Base-by-base conservation (phyloP, 2,888 invertebrate genomes). In the Epiblema foenella region DNA sequence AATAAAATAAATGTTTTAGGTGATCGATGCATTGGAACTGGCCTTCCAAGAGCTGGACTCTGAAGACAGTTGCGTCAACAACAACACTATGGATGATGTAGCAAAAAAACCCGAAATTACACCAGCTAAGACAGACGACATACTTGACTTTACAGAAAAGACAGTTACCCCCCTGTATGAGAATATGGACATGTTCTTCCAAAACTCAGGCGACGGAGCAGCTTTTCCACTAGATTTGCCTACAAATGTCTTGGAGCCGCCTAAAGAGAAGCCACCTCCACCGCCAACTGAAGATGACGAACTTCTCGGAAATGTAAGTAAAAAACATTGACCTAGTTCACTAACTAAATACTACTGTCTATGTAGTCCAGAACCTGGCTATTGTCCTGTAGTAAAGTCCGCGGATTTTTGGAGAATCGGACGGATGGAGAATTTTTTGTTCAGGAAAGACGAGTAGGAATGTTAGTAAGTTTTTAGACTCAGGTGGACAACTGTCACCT, bases 181-280 rank as follows among this genome's bases (percentile, higher is more conserved):
- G 78, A 95, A 95, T 76, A 94, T 95, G 62, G 94, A 95, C 73
- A 90, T 95, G 73, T 94, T 95, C 80, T 94, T 94, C 74, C 88
- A 90, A 77, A 90, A 87, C 65, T 76, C 81, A 42, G 85, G 87
- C 39, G 84, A 84, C 9, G 78, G 79, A 1, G 84, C 78, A 66
- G 89, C 90, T 0, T 95, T 95, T 77, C 94, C 93, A 3, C 82
- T 95, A 79, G 95, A 95, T 74, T 88, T 95, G 76, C 94, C 95
- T 0, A 88, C 94, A 8, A 94, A 94, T 81, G 91, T 88, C 52
- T 76, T 95, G 81, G 96, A 97, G 81, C 97, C 97, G 15, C 97
- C 97, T n/a, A 97, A 95, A 81, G 97, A 97, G 83, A 97, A 97
- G 81, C 98, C 97, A 37, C 97, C 97, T 1, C 97, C 97, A 12